Evolutionary conservation across 2,113 vertebrate species (phyloP).

Genomic region (Bujurquina vittata): DNA sequence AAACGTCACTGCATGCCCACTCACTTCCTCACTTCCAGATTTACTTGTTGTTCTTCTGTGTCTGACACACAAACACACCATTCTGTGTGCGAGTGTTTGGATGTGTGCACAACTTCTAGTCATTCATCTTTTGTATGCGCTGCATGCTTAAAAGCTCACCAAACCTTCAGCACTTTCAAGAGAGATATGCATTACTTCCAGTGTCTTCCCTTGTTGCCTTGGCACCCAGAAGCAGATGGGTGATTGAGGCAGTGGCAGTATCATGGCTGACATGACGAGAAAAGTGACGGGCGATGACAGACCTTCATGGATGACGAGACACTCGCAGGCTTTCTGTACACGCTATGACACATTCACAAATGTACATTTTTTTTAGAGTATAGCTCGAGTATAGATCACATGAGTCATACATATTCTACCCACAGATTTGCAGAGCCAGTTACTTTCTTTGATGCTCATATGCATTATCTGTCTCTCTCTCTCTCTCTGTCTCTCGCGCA

Average conservation of each 20-base stretch:
- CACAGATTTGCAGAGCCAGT: neutral
- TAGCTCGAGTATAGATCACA: neutral
- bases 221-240: conserved; percentile 23
- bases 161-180: conserved; percentile 24
- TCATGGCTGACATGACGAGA: conserved; percentile 64
- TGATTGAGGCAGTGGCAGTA: conserved; percentile 56
- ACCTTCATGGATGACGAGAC: conserved; percentile 24
- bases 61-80: conserved; percentile 10
- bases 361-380: conserved; percentile 3
- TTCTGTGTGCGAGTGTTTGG: too few relatives aligned
- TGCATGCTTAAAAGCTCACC: conserved; percentile 9
- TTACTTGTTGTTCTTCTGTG: neutral
- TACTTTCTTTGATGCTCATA: conserved; percentile 5
- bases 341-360: neutral
- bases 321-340: neutral
- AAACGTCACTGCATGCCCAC: conserved; percentile 31
- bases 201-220: conserved; percentile 32
- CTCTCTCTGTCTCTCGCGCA: neutral
- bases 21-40: neutral
- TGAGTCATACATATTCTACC: neutral
- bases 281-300: conserved; percentile 55
- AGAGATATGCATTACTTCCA: conserved; percentile 14
- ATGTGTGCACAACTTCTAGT: neutral
- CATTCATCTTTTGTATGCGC: neutral
- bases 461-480: neutral